Base-by-base conservation (phyloP, 2,888 invertebrate genomes). In the Lissonota sp. region DNA sequence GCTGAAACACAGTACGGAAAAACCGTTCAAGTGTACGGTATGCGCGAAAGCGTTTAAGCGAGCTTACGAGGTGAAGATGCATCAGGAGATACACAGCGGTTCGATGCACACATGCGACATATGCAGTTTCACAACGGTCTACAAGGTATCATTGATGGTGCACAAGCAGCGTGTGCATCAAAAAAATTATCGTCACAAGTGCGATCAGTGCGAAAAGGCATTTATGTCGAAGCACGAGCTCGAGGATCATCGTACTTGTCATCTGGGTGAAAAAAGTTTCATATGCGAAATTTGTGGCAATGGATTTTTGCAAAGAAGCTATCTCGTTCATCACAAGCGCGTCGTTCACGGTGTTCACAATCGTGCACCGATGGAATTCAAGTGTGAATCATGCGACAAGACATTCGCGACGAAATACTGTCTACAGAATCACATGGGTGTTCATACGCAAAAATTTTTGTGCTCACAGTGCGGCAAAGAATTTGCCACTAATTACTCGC, bases 261-360 rank as follows among this genome's bases (percentile, higher is more conserved):
- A 79, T 55, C 83, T 84, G 6, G 67, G 69, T 0, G 63, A 76
- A 6, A 69, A 69, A n/a, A 83, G 83, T 7, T 66, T 83, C 26
- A 80, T 86, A 40, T 87, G 87, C 75, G 86, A 86, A 53, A 58
- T 84, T 6, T 87, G 87, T 53, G 86, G 86, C 8, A 86, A 84
- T 7, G 77, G 80, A 49, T 86, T 83, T 58, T 51, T 71, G 1
- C 81, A 81, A 7, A 60, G 67, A 37, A 74, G 64, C 40, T 78
- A 73, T 66, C 53, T 81, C 5, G 8, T 78, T 0, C 69, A 78
- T 75, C 81, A 82, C 67, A 82, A 82, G 40, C 64, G 81, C 0
- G 78, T 78, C 6, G 70, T 82, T 6, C 84, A 85, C 69, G 73
- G 84, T 3, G 79, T 83, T 4, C 62, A 84, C 6, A 78, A 81